These are phyloP conservation scores for Promerops cafer DNA, from an alignment of 2,113 vertebrate species.

Conservation along the genomic window DNA sequence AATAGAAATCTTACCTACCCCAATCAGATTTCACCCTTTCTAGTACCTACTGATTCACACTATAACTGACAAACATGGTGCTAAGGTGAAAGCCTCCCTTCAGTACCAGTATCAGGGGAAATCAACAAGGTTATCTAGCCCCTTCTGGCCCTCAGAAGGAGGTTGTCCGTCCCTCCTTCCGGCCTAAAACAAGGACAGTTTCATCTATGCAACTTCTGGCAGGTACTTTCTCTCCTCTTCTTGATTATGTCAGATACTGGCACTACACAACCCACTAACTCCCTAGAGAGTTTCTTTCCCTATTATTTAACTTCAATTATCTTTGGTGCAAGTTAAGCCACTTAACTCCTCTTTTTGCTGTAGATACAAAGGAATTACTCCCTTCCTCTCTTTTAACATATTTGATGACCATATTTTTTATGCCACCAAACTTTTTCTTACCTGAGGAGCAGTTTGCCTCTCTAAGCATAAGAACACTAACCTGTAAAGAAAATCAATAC, in stretches of 20 bases:
- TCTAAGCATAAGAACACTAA: neutral
- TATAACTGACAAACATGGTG: neutral
- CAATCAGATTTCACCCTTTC: neutral
- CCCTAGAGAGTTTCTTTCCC: neutral
- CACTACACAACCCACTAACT: neutral
- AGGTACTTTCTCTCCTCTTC: neutral
- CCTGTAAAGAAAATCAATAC: neutral
- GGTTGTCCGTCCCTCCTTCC: neutral
- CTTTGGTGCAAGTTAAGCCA: neutral
- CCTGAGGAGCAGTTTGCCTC: neutral
- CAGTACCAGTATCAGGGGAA: neutral
- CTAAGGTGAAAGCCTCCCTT: neutral
- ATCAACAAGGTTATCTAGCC: neutral
- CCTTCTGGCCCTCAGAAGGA: neutral
- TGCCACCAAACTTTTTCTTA: neutral
- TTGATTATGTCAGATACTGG: neutral
- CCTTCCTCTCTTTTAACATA: accelerated
- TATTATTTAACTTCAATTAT: neutral
- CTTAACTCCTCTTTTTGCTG: neutral
- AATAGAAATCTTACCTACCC: neutral
- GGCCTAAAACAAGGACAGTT: neutral
- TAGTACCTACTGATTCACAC: neutral
- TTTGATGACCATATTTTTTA: neutral
- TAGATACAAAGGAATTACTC: neutral
- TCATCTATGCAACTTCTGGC: neutral